phyloP scores from a whole-genome alignment of 2,888 invertebrate genomes.

The Caenorhabditis sulstoni region DNA sequence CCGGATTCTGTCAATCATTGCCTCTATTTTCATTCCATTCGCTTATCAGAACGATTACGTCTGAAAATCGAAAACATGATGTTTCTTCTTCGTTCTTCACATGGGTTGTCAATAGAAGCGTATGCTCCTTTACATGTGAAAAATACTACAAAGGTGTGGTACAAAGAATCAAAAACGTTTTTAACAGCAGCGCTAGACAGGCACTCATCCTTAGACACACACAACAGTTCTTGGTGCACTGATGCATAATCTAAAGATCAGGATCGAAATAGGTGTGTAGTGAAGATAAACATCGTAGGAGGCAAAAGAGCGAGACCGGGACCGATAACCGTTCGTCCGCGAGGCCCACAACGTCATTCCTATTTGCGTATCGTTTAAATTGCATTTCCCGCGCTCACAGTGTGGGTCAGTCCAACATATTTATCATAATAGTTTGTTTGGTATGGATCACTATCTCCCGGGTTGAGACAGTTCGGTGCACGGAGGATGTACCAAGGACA shows the following conservation, averaged over 20 bases:
- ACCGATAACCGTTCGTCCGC: conserved; percentile 26
- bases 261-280: conserved; percentile 31
- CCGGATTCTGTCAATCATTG: conserved; percentile 36
- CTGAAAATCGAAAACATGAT: not conserved
- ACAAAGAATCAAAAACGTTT: not conserved
- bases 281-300: conserved; percentile 31
- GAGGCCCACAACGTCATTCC: conserved; percentile 35
- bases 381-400: conserved; percentile 7
- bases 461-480: conserved; percentile 43
- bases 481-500: conserved; percentile 1
- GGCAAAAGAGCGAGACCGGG: not conserved
- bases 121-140: conserved; percentile 10
- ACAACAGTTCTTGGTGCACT: conserved; percentile 1
- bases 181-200: not conserved
- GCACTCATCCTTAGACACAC: not conserved
- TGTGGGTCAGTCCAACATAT: conserved; percentile 28
- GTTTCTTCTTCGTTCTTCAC: too few relatives aligned
- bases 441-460: conserved; percentile 42
- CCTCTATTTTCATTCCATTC: not conserved
- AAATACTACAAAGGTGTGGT: not conserved
- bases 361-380: conserved; percentile 40
- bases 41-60: not conserved
- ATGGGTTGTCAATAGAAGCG: too few relatives aligned
- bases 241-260: conserved; percentile 22
- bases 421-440: conserved; percentile 46